Conservation (phyloP, 2,113 vertebrate genomes). For the Solea senegalensis region DNA sequence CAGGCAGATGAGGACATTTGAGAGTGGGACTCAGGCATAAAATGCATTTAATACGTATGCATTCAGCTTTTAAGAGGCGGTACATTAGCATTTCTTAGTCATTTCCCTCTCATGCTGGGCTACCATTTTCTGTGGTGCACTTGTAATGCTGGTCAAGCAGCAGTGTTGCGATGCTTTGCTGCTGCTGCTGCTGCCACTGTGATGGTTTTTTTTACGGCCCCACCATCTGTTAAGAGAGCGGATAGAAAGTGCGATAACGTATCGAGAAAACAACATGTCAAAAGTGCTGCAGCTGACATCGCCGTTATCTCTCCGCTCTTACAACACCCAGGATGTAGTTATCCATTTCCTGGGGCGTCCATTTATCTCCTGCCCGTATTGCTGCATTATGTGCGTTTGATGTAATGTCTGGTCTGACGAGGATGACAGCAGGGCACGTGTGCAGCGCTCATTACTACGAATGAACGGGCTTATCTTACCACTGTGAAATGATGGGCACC, state of each 20-base stretch:
- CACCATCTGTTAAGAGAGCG: conserved; percentile 30
- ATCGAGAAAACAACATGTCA: conserved; percentile 43
- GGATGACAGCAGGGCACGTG: conserved; percentile 34
- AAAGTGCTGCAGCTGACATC: conserved; percentile 34
- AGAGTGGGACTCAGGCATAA: neutral
- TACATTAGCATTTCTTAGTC: neutral
- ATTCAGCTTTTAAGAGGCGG: neutral
- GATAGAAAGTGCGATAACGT: conserved; percentile 31
- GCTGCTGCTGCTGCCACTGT: neutral
- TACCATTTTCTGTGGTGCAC: neutral
- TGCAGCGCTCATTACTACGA: conserved; percentile 36
- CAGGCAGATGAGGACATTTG: neutral
- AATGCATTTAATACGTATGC: neutral
- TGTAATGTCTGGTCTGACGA: conserved; percentile 44
- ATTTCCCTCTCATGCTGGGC: neutral
- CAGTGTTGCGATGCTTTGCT: conserved; percentile 15
- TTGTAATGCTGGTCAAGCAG: conserved; percentile 27
- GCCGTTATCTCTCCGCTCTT: conserved; percentile 24
- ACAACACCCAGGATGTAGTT: conserved; percentile 54
- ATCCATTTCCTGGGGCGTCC: conserved; percentile 55
- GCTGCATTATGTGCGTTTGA: conserved; percentile 55
- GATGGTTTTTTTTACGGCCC: conserved; percentile 36
- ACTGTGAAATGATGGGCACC: conserved; percentile 40
- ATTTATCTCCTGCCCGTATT: conserved; percentile 46
- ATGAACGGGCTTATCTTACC: conserved; percentile 35